Conservation (phyloP, 2,797 vertebrate species). For the Tiaroga cobitis region DNA sequence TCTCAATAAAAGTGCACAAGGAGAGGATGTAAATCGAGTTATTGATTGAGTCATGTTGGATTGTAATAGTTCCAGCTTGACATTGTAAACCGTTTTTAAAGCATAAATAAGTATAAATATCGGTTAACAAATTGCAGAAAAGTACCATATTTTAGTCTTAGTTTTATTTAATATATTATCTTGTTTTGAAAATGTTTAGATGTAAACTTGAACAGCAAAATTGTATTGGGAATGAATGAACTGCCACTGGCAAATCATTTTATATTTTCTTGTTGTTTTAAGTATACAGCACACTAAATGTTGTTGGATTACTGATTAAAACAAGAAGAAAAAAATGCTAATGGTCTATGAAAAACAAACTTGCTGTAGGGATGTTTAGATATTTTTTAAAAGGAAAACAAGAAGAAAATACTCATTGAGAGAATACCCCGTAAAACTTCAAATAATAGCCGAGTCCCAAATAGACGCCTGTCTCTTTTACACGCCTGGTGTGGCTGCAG, state of each 20-base stretch:
- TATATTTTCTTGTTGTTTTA: background rate
- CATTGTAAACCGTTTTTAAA: background rate
- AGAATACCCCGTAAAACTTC: too few relatives aligned
- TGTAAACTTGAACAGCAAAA: background rate
- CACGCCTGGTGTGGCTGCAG: too few relatives aligned
- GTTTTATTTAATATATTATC: background rate
- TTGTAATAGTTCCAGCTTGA: background rate
- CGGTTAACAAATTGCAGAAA: too few relatives aligned
- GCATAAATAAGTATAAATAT: background rate
- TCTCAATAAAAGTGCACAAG: conserved; percentile 27
- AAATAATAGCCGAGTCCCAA: too few relatives aligned
- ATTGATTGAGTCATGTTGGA: background rate
- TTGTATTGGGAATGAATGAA: background rate
- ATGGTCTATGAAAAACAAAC: background rate
- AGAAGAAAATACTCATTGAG: background rate
- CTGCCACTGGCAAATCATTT: background rate
- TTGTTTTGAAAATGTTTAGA: background rate
- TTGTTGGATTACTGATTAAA: background rate
- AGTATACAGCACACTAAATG: background rate
- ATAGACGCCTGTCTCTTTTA: too few relatives aligned
- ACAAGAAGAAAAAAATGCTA: background rate
- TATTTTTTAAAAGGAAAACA: background rate
- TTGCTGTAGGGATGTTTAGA: background rate
- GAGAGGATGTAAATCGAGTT: background rate
- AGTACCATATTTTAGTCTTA: background rate